A percentile compares a stretch with the other conserved stretches of the same genome.
phyloP scores from a whole-genome alignment of 2,113 vertebrate species.

The Silurus glanis region DNA sequence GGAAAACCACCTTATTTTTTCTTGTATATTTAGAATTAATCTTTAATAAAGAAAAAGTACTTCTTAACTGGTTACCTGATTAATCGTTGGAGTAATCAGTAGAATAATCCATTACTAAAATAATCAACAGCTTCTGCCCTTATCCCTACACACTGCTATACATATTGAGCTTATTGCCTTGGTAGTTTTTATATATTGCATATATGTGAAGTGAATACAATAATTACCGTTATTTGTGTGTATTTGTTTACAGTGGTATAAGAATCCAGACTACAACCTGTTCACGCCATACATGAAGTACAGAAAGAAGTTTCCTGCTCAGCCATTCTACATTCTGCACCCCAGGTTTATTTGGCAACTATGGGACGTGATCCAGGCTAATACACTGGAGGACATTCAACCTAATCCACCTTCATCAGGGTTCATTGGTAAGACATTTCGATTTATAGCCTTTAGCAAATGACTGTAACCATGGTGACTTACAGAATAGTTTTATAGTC shows the following conservation, averaged over 20 bases:
- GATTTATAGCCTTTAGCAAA: background rate
- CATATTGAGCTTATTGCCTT: too few relatives aligned
- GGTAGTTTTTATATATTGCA: too few relatives aligned
- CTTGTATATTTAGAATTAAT: too few relatives aligned
- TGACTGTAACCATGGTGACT: background rate
- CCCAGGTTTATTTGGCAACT: slow-evolving; percentile 95
- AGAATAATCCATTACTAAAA: too few relatives aligned
- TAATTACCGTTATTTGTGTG: background rate
- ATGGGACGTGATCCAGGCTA: slow-evolving; percentile 96
- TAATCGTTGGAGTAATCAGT: too few relatives aligned
- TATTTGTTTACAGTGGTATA: slow-evolving; percentile 83
- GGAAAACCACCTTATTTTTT: too few relatives aligned
- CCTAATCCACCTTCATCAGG: slow-evolving; percentile 97
- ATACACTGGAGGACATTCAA: slow-evolving; percentile 94
- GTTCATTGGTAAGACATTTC: slow-evolving; percentile 85
- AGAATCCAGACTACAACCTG: slow-evolving; percentile 94
- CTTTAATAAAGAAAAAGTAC: too few relatives aligned
- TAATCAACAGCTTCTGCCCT: too few relatives aligned
- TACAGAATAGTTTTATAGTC: background rate
- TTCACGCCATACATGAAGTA: slow-evolving; percentile 89
- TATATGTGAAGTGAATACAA: background rate
- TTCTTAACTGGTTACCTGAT: too few relatives aligned
- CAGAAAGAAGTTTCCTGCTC: slow-evolving; percentile 81
- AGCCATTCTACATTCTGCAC: slow-evolving; percentile 96
- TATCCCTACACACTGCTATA: too few relatives aligned